Percentiles rank a stretch among this genome's conserved stretches.
These are phyloP conservation scores for Phocoena sinus DNA, from an alignment of 2,113 vertebrate genomes.

Conservation along the genomic window DNA sequence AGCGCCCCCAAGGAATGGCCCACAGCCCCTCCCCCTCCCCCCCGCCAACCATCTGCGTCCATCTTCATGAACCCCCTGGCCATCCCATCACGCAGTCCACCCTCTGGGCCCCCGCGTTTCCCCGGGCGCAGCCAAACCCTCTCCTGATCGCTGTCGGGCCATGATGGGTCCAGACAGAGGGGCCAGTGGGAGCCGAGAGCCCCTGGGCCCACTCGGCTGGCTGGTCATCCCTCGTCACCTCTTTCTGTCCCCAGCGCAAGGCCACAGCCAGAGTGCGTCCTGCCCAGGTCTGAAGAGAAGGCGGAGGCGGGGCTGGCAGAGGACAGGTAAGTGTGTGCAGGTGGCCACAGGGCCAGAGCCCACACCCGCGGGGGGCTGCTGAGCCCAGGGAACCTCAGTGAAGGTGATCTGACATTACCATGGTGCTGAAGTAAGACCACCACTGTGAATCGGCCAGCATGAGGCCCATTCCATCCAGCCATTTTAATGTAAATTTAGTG, in stretches of 20 bases:
- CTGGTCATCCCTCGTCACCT: not conserved
- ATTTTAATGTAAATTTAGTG: not conserved
- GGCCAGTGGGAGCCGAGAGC: not conserved
- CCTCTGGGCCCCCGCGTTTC: rapidly evolving
- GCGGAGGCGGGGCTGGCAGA: constrained; percentile 71
- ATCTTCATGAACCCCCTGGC: not conserved
- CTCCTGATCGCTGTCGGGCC: not conserved
- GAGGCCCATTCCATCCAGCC: not conserved
- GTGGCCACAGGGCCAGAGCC: rapidly evolving
- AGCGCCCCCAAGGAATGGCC: not conserved
- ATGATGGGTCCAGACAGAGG: rapidly evolving
- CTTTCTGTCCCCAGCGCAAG: constrained; percentile 32
- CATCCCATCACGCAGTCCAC: not conserved
- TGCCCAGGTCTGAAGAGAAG: constrained; percentile 79
- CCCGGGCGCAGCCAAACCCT: too few species aligned
- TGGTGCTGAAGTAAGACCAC: not conserved
- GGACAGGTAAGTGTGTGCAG: rapidly evolving
- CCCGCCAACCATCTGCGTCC: not conserved
- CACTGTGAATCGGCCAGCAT: not conserved
- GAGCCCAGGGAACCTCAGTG: rapidly evolving
- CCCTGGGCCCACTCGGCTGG: rapidly evolving
- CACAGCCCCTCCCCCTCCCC: too few species aligned
- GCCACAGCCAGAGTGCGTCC: constrained; percentile 37
- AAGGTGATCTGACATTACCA: not conserved
- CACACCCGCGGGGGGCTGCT: not conserved